Evolutionary conservation across 2,797 vertebrate genomes (phyloP), one percentile per base, ranked within the genome.

Genomic region (Setipinna tenuifilis): DNA sequence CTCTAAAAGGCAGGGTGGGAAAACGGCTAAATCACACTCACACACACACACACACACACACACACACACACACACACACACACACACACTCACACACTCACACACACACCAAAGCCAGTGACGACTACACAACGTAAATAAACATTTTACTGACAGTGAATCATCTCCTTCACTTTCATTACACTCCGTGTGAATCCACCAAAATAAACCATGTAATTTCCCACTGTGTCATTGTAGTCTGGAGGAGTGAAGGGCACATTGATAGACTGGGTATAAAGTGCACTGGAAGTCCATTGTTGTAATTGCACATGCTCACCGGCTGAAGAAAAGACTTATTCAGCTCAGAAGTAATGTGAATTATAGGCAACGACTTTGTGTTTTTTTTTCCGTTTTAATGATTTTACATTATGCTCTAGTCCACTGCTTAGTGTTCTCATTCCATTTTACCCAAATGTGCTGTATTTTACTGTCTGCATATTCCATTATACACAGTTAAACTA

Each of bases 1-100:
- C 68, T 16, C 50, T 54, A 54, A 54, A 54, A 86, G 68, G 85
- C 58, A 31, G 54, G 82, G 50, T 78, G 71, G 35, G 35, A 78
- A 78, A 31, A 71, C 65, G 16, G 19, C 35, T 41, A 41, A 75
- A 75, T 48, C 3, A 54, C 50, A 14, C 61, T 80, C 28, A 48
- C n/a, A 23, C 65, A 28, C 21, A 57, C 50, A 82, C 80, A 78
- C 80, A 28, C 50, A 10, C 50, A 10, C 3, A 4, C 46, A 4
- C 3, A 4, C 46, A 4, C 46, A 48, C 3, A 48, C 46, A 48
- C 46, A 48, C 46, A 48, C 46, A 48, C 46, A 48, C 46, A 48
- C 46, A 48, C 46, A 48, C 46, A 48, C 46, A 48, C 46, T 4
- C 46, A 48, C 46, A 48, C 46, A 48, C 4, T 4, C 46, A 48